Evolutionary conservation across 2,888 invertebrate species (phyloP).

Genomic region (Orgyia antiqua): DNA sequence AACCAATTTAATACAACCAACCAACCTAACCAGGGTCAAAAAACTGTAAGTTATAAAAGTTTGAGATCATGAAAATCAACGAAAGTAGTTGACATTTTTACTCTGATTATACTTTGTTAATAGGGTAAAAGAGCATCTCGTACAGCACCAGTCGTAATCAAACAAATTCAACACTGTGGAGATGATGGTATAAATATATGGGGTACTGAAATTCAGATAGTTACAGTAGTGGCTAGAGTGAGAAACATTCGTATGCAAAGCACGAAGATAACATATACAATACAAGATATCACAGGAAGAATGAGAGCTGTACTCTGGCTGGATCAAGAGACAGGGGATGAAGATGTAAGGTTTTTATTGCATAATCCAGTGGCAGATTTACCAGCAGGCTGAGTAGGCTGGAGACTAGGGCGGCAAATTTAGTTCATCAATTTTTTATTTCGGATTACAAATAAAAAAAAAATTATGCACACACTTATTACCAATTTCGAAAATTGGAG

Average conservation of each 20-base stretch:
- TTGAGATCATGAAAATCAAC: no score
- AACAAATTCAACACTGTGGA: constrained; percentile 64
- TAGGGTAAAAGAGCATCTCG: constrained; percentile 65
- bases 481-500: no score
- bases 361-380: no score
- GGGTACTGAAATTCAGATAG: constrained; percentile 72
- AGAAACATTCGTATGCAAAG: constrained; percentile 67
- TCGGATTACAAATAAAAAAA: no score
- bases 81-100: no score
- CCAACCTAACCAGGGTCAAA: constrained; percentile 64
- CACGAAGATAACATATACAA: constrained; percentile 70
- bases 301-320: constrained; percentile 72
- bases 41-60: constrained; percentile 56
- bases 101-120: no score
- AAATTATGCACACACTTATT: no score
- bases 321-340: constrained; percentile 69
- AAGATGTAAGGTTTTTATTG: constrained; percentile 46
- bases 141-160: constrained; percentile 70
- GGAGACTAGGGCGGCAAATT: no score
- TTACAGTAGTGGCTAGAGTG: constrained; percentile 59
- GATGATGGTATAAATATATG: constrained; percentile 73
- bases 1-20: constrained; percentile 66
- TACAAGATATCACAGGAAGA: constrained; percentile 71
- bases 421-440: no score
- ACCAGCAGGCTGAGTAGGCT: no score